Conservation (phyloP, 2,113 vertebrate genomes). For the Corythornis cristatus region DNA sequence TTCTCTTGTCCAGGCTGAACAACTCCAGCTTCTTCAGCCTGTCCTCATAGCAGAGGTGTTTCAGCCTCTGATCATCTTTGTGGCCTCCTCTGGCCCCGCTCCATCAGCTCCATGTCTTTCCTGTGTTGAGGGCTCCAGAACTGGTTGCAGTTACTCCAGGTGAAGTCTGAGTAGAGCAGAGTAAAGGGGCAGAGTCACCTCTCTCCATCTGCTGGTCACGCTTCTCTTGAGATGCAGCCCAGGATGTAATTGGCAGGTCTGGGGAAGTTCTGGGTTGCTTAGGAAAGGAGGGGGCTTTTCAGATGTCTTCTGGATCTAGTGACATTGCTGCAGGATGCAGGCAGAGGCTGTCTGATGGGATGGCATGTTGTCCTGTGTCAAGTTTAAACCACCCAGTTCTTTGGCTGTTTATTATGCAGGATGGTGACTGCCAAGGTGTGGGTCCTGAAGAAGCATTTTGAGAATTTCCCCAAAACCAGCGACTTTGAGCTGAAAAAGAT, state of each 20-base stretch:
- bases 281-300: not conserved
- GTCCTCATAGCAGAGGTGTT: not conserved
- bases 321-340: not conserved
- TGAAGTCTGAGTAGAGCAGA: not conserved
- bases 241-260: not conserved
- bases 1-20: not conserved
- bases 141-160: not conserved
- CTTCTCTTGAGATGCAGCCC: not conserved
- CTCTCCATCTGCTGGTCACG: not conserved
- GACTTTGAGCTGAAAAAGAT: conserved; percentile 83
- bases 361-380: fast-evolving
- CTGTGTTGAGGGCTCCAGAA: not conserved
- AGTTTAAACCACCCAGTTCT: not conserved
- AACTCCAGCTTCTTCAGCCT: not conserved
- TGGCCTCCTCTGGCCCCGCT: too few relatives aligned
- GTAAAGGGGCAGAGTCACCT: not conserved
- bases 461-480: conserved; percentile 78
- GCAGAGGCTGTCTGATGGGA: not conserved
- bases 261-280: not conserved
- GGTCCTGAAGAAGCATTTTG: conserved; percentile 84
- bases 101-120: too few relatives aligned
- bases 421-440: conserved; percentile 82
- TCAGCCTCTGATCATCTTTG: too few relatives aligned
- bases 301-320: fast-evolving
- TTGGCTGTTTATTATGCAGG: not conserved